These are phyloP conservation scores for Holothuria glaberrima DNA, from an alignment of 35 echinoderm and acorn worm species.

Conservation along the genomic window DNA sequence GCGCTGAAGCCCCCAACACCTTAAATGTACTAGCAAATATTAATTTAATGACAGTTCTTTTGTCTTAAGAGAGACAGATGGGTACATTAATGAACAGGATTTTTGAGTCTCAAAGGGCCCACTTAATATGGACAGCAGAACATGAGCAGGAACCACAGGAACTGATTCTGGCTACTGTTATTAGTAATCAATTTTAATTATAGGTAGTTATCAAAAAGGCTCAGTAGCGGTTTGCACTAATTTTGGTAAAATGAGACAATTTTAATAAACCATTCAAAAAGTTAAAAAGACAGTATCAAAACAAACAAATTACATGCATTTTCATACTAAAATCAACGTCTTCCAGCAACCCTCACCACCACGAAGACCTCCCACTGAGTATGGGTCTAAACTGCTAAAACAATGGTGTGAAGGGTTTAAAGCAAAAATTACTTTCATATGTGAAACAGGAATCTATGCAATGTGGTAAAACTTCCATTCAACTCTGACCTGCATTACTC, in stretches of 20 bases:
- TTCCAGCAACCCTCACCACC: neutral
- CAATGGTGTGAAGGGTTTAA: too few relatives aligned
- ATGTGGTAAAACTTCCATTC: too few relatives aligned
- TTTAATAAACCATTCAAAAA: neutral
- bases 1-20: neutral
- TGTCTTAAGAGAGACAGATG: neutral
- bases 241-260: slow-evolving; percentile 4
- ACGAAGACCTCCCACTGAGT: neutral
- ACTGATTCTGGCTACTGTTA: neutral
- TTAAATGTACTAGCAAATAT: neutral
- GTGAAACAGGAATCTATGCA: too few relatives aligned
- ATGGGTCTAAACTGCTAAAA: neutral
- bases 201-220: neutral
- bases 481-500: too few relatives aligned
- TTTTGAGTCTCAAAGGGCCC: neutral
- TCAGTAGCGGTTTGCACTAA: neutral
- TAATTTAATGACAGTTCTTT: neutral
- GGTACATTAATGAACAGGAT: slow-evolving; percentile 13
- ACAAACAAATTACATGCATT: neutral
- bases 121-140: neutral
- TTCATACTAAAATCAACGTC: neutral
- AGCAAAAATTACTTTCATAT: too few relatives aligned
- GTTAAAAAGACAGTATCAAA: neutral
- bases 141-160: neutral
- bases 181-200: neutral